These are phyloP conservation scores for Hyposoter dolosus DNA, from an alignment of 2,888 invertebrate species.

Conservation along the genomic window DNA sequence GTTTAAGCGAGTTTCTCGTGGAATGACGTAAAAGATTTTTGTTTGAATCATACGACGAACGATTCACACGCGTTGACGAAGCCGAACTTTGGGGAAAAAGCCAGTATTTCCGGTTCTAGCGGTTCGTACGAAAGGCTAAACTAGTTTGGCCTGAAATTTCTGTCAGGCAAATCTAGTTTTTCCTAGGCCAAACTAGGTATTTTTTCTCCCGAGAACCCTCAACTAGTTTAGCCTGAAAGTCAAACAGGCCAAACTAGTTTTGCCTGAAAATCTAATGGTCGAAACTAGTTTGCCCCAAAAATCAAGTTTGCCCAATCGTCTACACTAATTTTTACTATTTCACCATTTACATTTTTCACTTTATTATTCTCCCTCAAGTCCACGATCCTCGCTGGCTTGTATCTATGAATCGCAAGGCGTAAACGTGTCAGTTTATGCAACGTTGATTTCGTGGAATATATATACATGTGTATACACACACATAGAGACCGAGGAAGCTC, in stretches of 20 bases:
- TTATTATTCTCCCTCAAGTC: not conserved
- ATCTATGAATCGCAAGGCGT: slow-evolving; percentile 44
- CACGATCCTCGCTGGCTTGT: not conserved
- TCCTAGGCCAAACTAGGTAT: not conserved
- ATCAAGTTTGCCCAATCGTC: not conserved
- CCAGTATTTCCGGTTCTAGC: not conserved
- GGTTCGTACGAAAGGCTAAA: not conserved
- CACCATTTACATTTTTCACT: not conserved
- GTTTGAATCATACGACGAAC: not conserved
- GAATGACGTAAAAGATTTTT: not conserved
- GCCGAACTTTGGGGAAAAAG: not conserved
- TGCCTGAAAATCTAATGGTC: not conserved
- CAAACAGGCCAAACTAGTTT: not conserved
- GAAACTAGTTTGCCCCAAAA: not conserved
- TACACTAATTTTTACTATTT: not conserved
- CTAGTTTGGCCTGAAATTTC: not conserved
- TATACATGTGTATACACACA: slow-evolving; percentile 50
- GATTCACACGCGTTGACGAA: not conserved
- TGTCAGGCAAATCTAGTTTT: not conserved
- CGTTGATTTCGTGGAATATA: slow-evolving; percentile 66
- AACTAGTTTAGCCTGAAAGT: not conserved
- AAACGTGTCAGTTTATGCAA: slow-evolving; percentile 66
- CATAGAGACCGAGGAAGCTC: slow-evolving; percentile 63
- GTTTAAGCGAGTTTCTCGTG: not conserved
- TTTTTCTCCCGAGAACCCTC: not conserved